phyloP scores from a whole-genome alignment of 1,140 invertebrate species.

The Medauroidea extradentata region DNA sequence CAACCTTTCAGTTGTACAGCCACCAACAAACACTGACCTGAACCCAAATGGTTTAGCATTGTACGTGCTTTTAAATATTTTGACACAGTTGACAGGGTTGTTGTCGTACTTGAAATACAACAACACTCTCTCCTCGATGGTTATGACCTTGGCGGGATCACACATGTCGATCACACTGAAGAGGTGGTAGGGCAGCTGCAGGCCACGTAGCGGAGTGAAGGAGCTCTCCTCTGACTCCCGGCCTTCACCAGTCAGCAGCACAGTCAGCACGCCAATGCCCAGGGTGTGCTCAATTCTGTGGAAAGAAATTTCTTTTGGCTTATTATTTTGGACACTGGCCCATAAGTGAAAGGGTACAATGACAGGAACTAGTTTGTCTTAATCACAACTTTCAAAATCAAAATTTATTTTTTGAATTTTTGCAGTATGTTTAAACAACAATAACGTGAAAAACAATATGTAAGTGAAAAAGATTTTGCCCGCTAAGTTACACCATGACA shows the following conservation, averaged over 20 bases:
- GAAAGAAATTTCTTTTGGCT: background rate
- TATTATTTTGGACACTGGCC: background rate
- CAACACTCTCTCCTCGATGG: conserved; percentile 83
- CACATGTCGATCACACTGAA: conserved; percentile 96
- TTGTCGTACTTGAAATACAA: conserved; percentile 98
- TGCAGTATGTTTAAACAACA: too few species aligned
- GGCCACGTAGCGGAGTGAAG: conserved; percentile 73
- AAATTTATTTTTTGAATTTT: too few species aligned
- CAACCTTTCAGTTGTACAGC: too few species aligned
- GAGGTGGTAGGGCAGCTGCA: conserved; percentile 89
- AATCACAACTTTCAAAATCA: too few species aligned
- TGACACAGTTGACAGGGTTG: conserved; percentile 93
- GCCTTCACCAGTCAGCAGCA: conserved; percentile 89
- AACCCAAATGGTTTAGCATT: conserved; percentile 84
- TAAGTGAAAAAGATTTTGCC: too few species aligned
- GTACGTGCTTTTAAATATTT: conserved; percentile 87
- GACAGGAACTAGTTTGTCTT: too few species aligned
- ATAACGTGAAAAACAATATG: too few species aligned
- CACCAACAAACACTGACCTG: too few species aligned
- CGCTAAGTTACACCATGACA: too few species aligned
- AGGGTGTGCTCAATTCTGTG: conserved; percentile 72
- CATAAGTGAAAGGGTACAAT: too few species aligned
- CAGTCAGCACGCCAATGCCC: conserved; percentile 83
- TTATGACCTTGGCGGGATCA: conserved; percentile 87
- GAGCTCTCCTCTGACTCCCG: conserved; percentile 82